Evolutionary conservation across 2,888 invertebrate genomes (phyloP).

Genomic region (Xylota sylvarum): DNA sequence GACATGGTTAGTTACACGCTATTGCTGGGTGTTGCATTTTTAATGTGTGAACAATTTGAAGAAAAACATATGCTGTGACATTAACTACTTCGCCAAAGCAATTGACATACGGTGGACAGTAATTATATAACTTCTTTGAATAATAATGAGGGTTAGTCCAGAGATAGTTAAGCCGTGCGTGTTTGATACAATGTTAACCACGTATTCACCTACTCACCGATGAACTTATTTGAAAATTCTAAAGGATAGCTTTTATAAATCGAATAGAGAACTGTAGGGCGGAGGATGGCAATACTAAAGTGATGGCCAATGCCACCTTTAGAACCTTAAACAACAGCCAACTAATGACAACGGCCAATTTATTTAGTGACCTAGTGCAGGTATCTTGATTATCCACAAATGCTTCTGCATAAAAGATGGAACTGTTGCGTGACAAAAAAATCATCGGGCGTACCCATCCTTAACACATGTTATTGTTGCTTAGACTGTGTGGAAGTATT

Average conservation of each 20-base stretch:
- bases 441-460: not conserved
- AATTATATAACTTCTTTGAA: not conserved
- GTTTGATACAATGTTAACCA: not conserved
- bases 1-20: slow-evolving; percentile 15
- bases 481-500: too few species aligned
- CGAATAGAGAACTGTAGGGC: too few species aligned
- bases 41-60: slow-evolving; percentile 24
- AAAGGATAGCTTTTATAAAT: too few species aligned
- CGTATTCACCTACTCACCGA: too few species aligned
- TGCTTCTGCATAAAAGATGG: not conserved
- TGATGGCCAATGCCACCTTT: too few species aligned
- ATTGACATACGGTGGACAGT: not conserved
- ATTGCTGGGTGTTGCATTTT: not conserved
- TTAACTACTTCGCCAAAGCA: not conserved
- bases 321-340: too few species aligned
- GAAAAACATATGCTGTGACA: not conserved
- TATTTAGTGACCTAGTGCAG: too few species aligned
- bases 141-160: not conserved
- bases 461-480: not conserved
- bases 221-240: too few species aligned
- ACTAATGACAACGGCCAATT: too few species aligned
- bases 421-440: not conserved
- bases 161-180: not conserved
- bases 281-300: too few species aligned
- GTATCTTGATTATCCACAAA: not conserved